A percentile compares a stretch with the other conserved stretches of the same genome.
Conservation (phyloP, 2,113 vertebrate species). For the Clarias macrocephalus region DNA sequence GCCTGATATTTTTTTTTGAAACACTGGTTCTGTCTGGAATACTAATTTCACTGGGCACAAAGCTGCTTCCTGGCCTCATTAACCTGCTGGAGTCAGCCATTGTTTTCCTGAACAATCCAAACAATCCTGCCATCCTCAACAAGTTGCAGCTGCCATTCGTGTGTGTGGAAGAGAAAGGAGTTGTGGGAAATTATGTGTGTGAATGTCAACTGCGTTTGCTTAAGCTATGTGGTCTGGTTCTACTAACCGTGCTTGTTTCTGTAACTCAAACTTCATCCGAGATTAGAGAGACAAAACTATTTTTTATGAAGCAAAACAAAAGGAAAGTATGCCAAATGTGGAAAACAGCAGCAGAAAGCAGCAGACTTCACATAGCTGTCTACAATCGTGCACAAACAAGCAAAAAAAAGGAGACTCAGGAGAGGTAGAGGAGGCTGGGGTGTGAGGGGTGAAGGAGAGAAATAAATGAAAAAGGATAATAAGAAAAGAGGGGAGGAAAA, state of each 20-base stretch:
- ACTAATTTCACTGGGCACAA: slow-evolving; percentile 68
- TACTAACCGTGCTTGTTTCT: slow-evolving; percentile 4
- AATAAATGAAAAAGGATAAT: slow-evolving; percentile 39
- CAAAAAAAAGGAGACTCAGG: slow-evolving; percentile 11
- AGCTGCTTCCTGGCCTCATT: slow-evolving; percentile 74
- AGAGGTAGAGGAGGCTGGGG: not conserved
- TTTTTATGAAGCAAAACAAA: slow-evolving; percentile 11
- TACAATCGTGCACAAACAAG: slow-evolving; percentile 27
- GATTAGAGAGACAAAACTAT: not conserved
- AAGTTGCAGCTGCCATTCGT: slow-evolving; percentile 47
- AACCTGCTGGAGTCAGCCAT: slow-evolving; percentile 66
- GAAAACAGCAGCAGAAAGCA: slow-evolving; percentile 33
- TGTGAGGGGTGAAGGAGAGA: slow-evolving; percentile 16
- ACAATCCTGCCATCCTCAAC: slow-evolving; percentile 50
- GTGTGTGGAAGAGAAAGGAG: slow-evolving; percentile 7
- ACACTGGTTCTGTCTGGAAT: slow-evolving; percentile 62
- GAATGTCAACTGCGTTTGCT: slow-evolving; percentile 8
- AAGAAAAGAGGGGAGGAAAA: slow-evolving; percentile 52
- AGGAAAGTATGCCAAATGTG: slow-evolving; percentile 6
- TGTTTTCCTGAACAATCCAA: slow-evolving; percentile 61
- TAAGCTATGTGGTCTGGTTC: not conserved
- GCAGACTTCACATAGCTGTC: slow-evolving; percentile 38
- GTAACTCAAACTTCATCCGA: slow-evolving; percentile 27
- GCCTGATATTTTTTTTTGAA: slow-evolving; percentile 69
- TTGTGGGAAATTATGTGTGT: slow-evolving; percentile 39